Percentiles rank a stretch among this genome's conserved stretches.
These are phyloP conservation scores for Ylistrum balloti DNA, from an alignment of 1,140 invertebrate species.

Conservation along the genomic window DNA sequence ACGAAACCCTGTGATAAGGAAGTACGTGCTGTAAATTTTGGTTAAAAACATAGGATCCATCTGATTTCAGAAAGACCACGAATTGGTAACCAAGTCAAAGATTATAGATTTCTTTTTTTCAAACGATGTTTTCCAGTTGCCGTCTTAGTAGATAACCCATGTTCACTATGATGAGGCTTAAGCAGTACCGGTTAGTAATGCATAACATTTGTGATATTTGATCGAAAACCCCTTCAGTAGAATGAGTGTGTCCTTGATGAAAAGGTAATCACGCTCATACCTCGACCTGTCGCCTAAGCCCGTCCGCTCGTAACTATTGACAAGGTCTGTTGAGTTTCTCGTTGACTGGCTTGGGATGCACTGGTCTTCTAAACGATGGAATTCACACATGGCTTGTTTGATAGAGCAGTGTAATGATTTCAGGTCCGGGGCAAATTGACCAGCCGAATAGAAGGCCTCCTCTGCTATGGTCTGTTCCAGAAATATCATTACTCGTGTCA, in stretches of 20 bases:
- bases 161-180: too few species aligned
- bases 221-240: neutral
- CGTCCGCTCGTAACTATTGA: neutral
- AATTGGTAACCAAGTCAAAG: too few species aligned
- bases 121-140: too few species aligned
- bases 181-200: neutral
- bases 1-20: too few species aligned
- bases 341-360: neutral
- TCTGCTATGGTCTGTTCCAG: neutral
- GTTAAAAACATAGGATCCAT: too few species aligned
- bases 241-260: neutral
- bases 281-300: neutral
- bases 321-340: neutral
- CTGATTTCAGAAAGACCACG: too few species aligned
- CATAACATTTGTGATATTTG: constrained; percentile 1
- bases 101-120: too few species aligned
- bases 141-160: too few species aligned
- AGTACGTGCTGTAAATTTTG: too few species aligned
- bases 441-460: neutral
- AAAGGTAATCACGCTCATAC: neutral
- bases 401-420: neutral
- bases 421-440: neutral
- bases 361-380: neutral
- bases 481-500: neutral
- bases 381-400: neutral